Conservation (phyloP, 2,888 invertebrate species). For the Ernsta delagoae region DNA sequence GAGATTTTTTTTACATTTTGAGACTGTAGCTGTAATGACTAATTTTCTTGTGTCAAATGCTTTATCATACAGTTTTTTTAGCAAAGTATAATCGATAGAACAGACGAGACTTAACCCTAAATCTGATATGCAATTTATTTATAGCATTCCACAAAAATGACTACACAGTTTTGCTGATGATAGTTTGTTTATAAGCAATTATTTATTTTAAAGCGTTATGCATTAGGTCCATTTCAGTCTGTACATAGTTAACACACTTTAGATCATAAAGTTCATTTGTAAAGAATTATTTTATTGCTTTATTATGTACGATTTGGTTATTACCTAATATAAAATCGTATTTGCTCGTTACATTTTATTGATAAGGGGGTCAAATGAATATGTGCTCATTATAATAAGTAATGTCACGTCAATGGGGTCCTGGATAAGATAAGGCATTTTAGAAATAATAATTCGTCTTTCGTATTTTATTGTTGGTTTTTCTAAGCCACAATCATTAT, state of each 20-base stretch:
- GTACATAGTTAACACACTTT: background rate
- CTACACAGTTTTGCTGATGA: no score
- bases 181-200: background rate
- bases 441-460: conserved; percentile 4
- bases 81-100: no score
- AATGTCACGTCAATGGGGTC: conserved; percentile 36
- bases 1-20: no score
- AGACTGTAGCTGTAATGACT: no score
- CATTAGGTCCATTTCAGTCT: background rate
- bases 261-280: background rate
- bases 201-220: background rate
- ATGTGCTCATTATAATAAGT: conserved; percentile 19
- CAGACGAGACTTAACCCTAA: no score
- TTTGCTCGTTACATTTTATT: conserved; percentile 14
- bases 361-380: conserved; percentile 30
- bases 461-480: conserved; percentile 5
- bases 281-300: background rate
- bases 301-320: background rate
- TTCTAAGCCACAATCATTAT: background rate
- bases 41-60: no score
- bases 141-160: no score
- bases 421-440: conserved; percentile 40
- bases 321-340: background rate
- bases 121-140: background rate
- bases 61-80: no score